Base-by-base conservation (phyloP, 92 coral and sea anemone genomes). In the Palythoa heliodiscus region DNA sequence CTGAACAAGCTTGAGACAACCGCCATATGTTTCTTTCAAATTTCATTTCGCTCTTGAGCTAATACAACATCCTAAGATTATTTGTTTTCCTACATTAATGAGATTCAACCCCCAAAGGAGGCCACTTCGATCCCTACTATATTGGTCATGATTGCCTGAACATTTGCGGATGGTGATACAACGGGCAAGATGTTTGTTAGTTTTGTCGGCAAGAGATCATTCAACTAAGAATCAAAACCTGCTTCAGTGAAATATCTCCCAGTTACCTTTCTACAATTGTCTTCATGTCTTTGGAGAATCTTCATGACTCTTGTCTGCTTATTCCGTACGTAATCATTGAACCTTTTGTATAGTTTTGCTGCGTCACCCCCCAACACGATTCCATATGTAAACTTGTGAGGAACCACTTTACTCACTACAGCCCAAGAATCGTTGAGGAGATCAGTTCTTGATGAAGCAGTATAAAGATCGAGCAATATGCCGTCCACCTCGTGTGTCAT, bases 391-490 rank as follows among this genome's bases (percentile, higher is more conserved):
- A 93, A 93, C 58, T 86, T 90, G 57, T 72, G 75, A 11, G 75
- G 54, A 39, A 93, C 29, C 23, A 91, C 90, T 54, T 85, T 88
- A 11, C 87, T 75, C 37, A 93, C 92, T 43, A 55, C 87, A 5
- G 84, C 85, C 97, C 97, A 91, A 9, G 92, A 53, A 3, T 76
- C 90, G 52, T 91, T 91, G 35, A 93, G 82, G 39, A 93, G 73
- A 37, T 93, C 97, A 14, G 90, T 83, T 57, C 93, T 77, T 60
- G 90, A 91, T 53, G 87, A 82, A 24, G 97, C 97, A 63, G 92
- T 85, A 82, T 93, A 93, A 69, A 91, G 80, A 63, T 93, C 97
- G 2, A 93, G 92, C 15, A 93, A 82, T 52, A 91, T 91, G 13
- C 97, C 97, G 37, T 93, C 95, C 40, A 89, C 91, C 3, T 82